phyloP scores from a whole-genome alignment of 2,888 invertebrate species.

The Caenorhabditis sp. region DNA sequence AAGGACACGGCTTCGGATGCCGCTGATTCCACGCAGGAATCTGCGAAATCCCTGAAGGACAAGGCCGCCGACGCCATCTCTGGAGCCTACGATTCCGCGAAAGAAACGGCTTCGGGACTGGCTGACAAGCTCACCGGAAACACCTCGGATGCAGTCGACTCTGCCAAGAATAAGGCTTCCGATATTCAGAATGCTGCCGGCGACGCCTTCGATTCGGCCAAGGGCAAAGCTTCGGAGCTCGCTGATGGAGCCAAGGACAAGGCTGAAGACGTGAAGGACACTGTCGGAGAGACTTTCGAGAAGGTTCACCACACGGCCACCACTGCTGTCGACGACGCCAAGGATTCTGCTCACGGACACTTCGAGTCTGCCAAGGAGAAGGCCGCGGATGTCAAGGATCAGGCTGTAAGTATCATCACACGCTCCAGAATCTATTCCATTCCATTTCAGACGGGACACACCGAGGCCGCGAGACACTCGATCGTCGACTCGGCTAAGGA shows the following conservation, averaged over 20 bases:
- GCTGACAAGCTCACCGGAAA: no score
- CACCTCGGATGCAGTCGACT: constrained; percentile 7
- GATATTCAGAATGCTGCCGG: not conserved
- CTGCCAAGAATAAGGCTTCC: constrained; percentile 19
- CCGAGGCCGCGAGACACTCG: constrained; percentile 11
- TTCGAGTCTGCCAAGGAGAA: not conserved
- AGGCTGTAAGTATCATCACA: no score
- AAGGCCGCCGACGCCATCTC: not conserved
- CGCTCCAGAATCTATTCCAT: no score
- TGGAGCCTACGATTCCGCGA: constrained; percentile 11
- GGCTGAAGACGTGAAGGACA: constrained; percentile 35
- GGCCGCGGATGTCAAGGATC: no score
- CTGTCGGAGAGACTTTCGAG: constrained; percentile 48
- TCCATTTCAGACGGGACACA: constrained; percentile 11
- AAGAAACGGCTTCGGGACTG: constrained; percentile 15
- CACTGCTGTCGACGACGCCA: constrained; percentile 24
- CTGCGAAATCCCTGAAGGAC: not conserved
- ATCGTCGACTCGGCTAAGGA: constrained; percentile 46
- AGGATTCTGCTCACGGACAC: constrained; percentile 7
- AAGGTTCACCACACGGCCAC: constrained; percentile 25
- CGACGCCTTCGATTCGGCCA: constrained; percentile 16
- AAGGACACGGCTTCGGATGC: constrained; percentile 13
- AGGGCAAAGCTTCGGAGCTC: constrained; percentile 32
- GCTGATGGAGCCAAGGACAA: constrained; percentile 37
- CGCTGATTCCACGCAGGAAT: constrained; percentile 2